Evolutionary conservation across 2,888 invertebrate species (phyloP).

Genomic region (Callosobruchus maculatus): DNA sequence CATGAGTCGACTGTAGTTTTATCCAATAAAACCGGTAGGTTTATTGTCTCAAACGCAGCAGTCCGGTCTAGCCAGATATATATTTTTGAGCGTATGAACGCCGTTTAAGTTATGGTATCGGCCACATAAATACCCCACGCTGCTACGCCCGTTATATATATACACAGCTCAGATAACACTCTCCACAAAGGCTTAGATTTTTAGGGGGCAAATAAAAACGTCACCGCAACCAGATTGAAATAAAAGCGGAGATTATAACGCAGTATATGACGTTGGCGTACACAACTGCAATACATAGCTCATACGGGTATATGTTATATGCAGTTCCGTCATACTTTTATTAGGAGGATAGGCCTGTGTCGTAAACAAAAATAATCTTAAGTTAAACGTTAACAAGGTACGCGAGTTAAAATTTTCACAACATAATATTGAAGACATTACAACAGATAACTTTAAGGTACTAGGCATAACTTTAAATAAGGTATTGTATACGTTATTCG

Average conservation of each 20-base stretch:
- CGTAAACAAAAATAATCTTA: no score
- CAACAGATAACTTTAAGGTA: not conserved
- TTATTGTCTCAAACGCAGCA: slow-evolving; percentile 28
- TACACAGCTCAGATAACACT: not conserved
- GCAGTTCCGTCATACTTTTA: no score
- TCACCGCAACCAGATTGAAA: not conserved
- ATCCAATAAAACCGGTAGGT: slow-evolving; percentile 29
- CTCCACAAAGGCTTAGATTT: not conserved
- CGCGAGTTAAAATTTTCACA: no score
- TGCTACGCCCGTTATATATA: not conserved
- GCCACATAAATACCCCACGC: slow-evolving; percentile 10
- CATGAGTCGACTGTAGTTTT: slow-evolving; percentile 32
- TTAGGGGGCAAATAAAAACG: not conserved
- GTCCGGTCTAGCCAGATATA: slow-evolving; percentile 9
- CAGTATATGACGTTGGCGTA: not conserved
- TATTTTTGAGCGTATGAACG: slow-evolving; percentile 22
- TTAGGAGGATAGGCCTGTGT: no score
- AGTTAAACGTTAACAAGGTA: no score
- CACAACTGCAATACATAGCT: no score
- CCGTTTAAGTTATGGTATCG: slow-evolving; percentile 19
- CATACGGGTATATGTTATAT: no score
- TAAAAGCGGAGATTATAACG: not conserved
- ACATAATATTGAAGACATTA: no score
- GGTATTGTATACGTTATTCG: not conserved
- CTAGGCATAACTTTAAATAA: not conserved